Conservation (phyloP, 2,888 invertebrate genomes). For the Synanthedon vespiformis region DNA sequence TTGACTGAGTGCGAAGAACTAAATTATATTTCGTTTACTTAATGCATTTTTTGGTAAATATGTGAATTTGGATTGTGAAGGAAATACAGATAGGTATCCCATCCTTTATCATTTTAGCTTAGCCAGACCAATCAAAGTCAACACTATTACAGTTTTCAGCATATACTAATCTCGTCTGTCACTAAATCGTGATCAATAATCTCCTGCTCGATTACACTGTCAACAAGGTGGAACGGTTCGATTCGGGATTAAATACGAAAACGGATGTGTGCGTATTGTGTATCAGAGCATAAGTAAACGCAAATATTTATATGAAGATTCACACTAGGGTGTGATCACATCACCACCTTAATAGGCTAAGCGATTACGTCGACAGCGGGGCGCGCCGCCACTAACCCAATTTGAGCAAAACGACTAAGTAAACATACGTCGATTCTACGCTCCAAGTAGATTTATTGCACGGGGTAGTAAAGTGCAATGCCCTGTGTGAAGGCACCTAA, state of each 20-base stretch:
- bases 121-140: too few relatives aligned
- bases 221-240: constrained; percentile 13
- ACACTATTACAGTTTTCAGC: too few relatives aligned
- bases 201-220: not conserved
- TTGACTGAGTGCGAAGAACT: too few relatives aligned
- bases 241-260: constrained; percentile 25
- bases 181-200: not conserved
- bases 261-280: constrained; percentile 25
- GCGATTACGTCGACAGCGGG: constrained; percentile 46
- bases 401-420: constrained; percentile 52
- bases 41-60: too few relatives aligned
- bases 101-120: too few relatives aligned
- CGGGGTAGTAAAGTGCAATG: constrained; percentile 42
- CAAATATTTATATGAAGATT: constrained; percentile 49
- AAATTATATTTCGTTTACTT: too few relatives aligned
- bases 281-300: constrained; percentile 23
- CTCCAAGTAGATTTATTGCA: constrained; percentile 45
- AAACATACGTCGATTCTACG: constrained; percentile 47
- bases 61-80: too few relatives aligned
- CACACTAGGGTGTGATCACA: constrained; percentile 42
- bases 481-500: constrained; percentile 28
- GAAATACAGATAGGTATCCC: too few relatives aligned
- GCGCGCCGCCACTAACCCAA: constrained; percentile 54
- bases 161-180: too few relatives aligned
- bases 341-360: constrained; percentile 46